Conservation (phyloP, 2,797 vertebrate species). For the Hippopotamyrus pictus region DNA sequence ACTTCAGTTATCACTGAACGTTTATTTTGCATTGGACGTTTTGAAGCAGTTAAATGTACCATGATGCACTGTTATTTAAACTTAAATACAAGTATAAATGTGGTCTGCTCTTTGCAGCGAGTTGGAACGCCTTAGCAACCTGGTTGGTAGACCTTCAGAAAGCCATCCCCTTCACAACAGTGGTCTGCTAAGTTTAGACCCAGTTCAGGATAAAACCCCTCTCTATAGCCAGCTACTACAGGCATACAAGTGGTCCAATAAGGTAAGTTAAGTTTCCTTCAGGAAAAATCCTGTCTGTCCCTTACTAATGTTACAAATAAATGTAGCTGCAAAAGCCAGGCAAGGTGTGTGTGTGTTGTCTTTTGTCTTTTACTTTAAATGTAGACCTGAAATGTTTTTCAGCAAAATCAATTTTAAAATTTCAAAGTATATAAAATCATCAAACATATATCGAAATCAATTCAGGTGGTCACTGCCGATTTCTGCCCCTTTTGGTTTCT, state of each 20-base stretch:
- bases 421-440: background rate
- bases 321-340: background rate
- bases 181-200: constrained; percentile 85
- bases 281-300: background rate
- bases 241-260: constrained; percentile 98
- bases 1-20: background rate
- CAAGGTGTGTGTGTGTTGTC: background rate
- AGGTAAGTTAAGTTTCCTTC: constrained; percentile 60
- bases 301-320: background rate
- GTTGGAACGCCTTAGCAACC: constrained; percentile 84
- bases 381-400: background rate
- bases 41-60: background rate
- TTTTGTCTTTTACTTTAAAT: background rate
- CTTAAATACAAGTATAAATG: background rate
- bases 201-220: constrained; percentile 94
- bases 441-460: background rate
- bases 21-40: background rate
- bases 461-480: background rate
- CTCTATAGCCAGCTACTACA: constrained; percentile 93
- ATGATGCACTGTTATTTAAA: background rate
- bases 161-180: constrained; percentile 94
- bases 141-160: constrained; percentile 92
- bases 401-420: background rate
- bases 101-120: constrained; percentile 57
- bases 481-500: background rate